Evolutionary conservation across 2,113 vertebrate genomes (phyloP), one percentile per base, ranked within the genome.

Genomic region (Sorex fumeus): DNA sequence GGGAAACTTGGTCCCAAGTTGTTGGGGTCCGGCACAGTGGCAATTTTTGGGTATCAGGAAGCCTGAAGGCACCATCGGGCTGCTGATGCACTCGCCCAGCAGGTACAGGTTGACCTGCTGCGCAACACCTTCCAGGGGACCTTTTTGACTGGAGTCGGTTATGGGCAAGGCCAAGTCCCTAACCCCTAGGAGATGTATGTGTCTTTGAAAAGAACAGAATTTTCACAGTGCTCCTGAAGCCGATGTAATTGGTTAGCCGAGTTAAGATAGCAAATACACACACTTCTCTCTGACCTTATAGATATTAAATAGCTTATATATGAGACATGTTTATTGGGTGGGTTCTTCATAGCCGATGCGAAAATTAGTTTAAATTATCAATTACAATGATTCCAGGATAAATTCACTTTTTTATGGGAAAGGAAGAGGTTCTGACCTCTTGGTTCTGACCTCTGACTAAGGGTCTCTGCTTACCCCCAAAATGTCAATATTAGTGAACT

Each of bases 301-400:
- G 27, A 4, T 60, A 32, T 64, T 74, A 87, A 78, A 27, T 60
- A 71, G 2, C 82, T 32, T 84, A 28, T 36, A 34, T 69, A 28
- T 4, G 15, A 57, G 84, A 75, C n/a, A 71, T 76, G 43, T 40
- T 82, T 64, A 30, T 80, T 85, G 91, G 23, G 28, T n/a, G 86
- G 67, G 64, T 70, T 69, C 82, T 40, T 84, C 30, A 67, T 82
- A 25, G 71, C 64, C 78, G 72, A 30, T 93, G 43, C 64, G 34
- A 80, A 66, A 84, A 91, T 66, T 75, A 66, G 71, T 77, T 93
- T 82, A n/a, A 23, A 89, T 90, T 92, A 80, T 72, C 32, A 88
- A 72, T 82, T 40, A 94, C 27, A 47, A 27, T 79, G 25, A 77
- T 94, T 93, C 77, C 13, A 75, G 69, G 47, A 43, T 70, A 86